Evolutionary conservation across 1,140 invertebrate species (phyloP).

Genomic region (Telenomus remus): DNA sequence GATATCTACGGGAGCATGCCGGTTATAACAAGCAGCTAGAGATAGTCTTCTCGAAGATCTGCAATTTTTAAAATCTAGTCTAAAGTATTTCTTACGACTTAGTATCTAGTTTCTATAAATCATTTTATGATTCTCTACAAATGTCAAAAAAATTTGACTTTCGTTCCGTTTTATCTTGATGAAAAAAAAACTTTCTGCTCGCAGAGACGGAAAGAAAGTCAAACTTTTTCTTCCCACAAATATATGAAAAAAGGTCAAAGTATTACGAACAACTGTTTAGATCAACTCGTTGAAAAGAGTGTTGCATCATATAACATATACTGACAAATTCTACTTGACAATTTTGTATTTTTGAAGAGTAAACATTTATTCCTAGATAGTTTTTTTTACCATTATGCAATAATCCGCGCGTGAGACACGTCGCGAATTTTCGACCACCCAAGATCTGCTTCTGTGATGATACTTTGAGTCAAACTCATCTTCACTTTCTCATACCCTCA

Average conservation of each 20-base stretch:
- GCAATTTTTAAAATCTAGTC: constrained; percentile 55
- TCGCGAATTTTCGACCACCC: constrained; percentile 49
- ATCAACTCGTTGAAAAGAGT: constrained; percentile 27
- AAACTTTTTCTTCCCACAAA: constrained; percentile 42
- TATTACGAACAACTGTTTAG: constrained; percentile 41
- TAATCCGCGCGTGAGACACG: constrained; percentile 49
- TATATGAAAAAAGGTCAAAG: constrained; percentile 31
- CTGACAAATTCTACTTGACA: too few species aligned
- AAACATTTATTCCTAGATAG: constrained; percentile 44
- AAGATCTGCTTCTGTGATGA: constrained; percentile 58
- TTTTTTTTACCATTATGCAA: constrained; percentile 50
- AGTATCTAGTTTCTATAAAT: constrained; percentile 41
- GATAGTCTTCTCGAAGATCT: constrained; percentile 61
- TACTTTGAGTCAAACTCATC: constrained; percentile 52
- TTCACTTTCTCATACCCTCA: constrained; percentile 27
- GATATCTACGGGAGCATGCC: constrained; percentile 74
- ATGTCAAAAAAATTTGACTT: constrained; percentile 44
- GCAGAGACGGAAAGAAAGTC: too few species aligned
- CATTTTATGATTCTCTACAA: constrained; percentile 41
- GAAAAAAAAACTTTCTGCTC: too few species aligned
- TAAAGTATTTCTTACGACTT: constrained; percentile 52
- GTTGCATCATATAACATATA: too few species aligned
- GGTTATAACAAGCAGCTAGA: constrained; percentile 73
- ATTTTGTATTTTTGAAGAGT: constrained; percentile 10
- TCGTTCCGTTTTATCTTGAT: neutral